Evolutionary conservation across 2,797 vertebrate genomes (phyloP).

Genomic region (Xenopus petersii): DNA sequence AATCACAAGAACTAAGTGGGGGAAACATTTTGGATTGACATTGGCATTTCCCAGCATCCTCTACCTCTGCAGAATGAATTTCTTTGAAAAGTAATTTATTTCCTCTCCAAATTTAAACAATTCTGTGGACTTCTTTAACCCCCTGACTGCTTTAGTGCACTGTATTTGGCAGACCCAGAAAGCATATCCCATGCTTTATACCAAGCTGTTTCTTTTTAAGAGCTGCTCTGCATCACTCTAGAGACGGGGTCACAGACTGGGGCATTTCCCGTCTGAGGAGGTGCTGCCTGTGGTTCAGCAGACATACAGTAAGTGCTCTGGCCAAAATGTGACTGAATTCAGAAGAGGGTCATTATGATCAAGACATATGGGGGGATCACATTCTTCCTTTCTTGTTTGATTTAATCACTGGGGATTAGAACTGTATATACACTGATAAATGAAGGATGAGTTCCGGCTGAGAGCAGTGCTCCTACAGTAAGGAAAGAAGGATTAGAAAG

Average conservation of each 20-base stretch:
- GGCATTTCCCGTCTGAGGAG: slow-evolving; percentile 67
- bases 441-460: slow-evolving; percentile 55
- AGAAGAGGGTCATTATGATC: slow-evolving; percentile 49
- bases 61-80: too few relatives aligned
- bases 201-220: slow-evolving; percentile 29
- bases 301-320: slow-evolving; percentile 56
- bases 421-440: slow-evolving; percentile 50
- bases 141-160: too few relatives aligned
- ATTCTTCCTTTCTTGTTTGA: slow-evolving; percentile 55
- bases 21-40: too few relatives aligned
- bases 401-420: slow-evolving; percentile 56
- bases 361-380: slow-evolving; percentile 50
- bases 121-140: too few relatives aligned
- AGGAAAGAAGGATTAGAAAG: slow-evolving; percentile 8
- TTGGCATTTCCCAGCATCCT: too few relatives aligned
- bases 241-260: slow-evolving; percentile 63
- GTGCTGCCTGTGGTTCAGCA: slow-evolving; percentile 54
- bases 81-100: too few relatives aligned
- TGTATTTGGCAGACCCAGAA: not conserved
- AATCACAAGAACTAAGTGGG: too few relatives aligned
- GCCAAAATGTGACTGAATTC: slow-evolving; percentile 61
- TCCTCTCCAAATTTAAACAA: too few relatives aligned
- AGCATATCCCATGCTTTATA: slow-evolving; percentile 16
- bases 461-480: slow-evolving; percentile 39
- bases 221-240: slow-evolving; percentile 54